These are phyloP conservation scores for Hydra vulgaris DNA, from an alignment of 30 jellyfish, hydroid and myxozoan species.

Conservation along the genomic window DNA sequence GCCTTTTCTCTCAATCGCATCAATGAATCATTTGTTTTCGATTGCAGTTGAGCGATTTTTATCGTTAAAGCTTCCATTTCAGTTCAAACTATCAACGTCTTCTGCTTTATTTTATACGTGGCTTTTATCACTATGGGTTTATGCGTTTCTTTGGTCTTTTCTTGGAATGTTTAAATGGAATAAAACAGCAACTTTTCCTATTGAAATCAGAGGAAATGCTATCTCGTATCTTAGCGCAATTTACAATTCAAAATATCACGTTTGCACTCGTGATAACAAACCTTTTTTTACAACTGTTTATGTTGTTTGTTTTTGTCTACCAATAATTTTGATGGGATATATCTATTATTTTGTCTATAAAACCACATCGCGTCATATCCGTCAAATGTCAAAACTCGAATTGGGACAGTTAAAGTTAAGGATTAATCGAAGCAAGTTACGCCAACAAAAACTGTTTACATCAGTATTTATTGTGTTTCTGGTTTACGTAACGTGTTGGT, in stretches of 20 bases:
- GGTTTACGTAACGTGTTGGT: slow-evolving; percentile 13
- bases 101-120: background rate
- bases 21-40: slow-evolving; percentile 14
- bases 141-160: background rate
- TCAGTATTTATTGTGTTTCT: slow-evolving; percentile 13
- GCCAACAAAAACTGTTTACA: background rate
- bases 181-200: background rate
- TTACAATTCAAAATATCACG: background rate
- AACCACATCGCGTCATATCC: slow-evolving; percentile 16
- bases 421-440: background rate
- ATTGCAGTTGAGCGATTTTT: slow-evolving; percentile 21
- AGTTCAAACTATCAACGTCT: background rate
- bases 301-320: slow-evolving; percentile 2
- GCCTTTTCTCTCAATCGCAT: slow-evolving; percentile 10
- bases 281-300: slow-evolving; percentile 13
- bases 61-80: background rate
- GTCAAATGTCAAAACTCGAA: background rate
- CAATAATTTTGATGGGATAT: slow-evolving; percentile 7
- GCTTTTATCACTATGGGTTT: background rate
- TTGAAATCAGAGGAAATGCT: background rate
- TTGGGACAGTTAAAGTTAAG: background rate
- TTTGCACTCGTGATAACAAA: slow-evolving; percentile 2
- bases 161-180: slow-evolving; percentile 20
- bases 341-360: slow-evolving; percentile 5
- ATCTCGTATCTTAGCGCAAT: background rate